Percentiles rank a stretch among this genome's conserved stretches.
phyloP scores from a whole-genome alignment of 2,888 invertebrate species.

The Gymnoscelis rufifasciata region DNA sequence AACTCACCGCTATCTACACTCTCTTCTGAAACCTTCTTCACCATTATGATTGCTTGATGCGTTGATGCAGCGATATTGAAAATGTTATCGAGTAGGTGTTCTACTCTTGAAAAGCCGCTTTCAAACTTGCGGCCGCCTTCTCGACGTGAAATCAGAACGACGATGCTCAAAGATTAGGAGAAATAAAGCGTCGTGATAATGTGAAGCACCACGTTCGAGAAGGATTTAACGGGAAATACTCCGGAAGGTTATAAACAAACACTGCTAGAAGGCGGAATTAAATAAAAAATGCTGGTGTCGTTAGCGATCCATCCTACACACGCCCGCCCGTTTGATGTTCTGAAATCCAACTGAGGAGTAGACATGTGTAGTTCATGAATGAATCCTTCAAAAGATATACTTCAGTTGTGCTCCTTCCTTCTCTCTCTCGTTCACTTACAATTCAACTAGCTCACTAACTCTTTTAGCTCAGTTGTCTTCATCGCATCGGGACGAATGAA shows the following conservation, averaged over 20 bases:
- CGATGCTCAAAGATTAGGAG: conserved; percentile 56
- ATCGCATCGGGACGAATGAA: no score
- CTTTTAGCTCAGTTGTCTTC: no score
- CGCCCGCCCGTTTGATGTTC: conserved; percentile 79
- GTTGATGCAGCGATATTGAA: conserved; percentile 64
- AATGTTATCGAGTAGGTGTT: conserved; percentile 67
- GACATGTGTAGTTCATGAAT: no score
- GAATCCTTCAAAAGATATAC: no score
- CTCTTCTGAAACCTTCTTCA: conserved; percentile 79
- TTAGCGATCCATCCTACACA: conserved; percentile 77
- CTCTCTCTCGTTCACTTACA: no score
- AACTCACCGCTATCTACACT: conserved; percentile 77
- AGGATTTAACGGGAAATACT: conserved; percentile 69
- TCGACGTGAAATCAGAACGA: conserved; percentile 76
- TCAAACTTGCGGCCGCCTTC: conserved; percentile 76
- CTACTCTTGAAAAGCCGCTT: conserved; percentile 78
- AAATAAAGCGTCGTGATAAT: conserved; percentile 57
- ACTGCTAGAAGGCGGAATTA: conserved; percentile 78
- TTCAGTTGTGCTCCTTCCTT: no score
- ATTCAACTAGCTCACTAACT: no score
- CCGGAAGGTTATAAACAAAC: conserved; percentile 75
- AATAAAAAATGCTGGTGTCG: conserved; percentile 80
- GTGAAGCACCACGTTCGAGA: conserved; percentile 72
- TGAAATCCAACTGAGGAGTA: conserved; percentile 73
- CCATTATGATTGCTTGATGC: conserved; percentile 72